Evolutionary conservation across 2,888 invertebrate species (phyloP).

Genomic region (Cheilosia vernalis): DNA sequence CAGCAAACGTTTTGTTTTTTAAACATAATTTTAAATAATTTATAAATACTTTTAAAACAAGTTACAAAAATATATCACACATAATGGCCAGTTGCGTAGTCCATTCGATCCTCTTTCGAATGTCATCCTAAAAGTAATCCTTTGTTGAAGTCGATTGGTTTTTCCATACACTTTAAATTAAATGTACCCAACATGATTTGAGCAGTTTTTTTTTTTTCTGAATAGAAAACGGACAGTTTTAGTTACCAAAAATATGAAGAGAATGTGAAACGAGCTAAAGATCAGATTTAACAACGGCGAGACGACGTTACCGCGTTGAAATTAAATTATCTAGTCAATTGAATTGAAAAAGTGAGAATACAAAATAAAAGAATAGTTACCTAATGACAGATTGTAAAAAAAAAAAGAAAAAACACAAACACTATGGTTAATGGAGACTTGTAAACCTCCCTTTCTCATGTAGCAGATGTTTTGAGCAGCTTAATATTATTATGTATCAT

Average conservation of each 20-base stretch:
- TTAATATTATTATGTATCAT: conserved; percentile 44
- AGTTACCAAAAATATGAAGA: conserved; percentile 61
- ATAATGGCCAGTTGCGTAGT: conserved; percentile 2
- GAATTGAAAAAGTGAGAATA: conserved; percentile 76
- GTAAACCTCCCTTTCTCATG: conserved; percentile 13
- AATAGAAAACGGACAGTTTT: conserved; percentile 26
- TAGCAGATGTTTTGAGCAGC: conserved; percentile 28
- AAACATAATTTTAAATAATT: conserved; percentile 43
- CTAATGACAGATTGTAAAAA: conserved; percentile 58
- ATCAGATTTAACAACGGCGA: conserved; percentile 62
- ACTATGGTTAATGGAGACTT: conserved; percentile 10
- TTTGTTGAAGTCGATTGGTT: background rate
- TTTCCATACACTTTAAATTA: background rate
- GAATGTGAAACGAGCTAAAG: conserved; percentile 58
- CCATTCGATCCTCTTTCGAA: conserved; percentile 16
- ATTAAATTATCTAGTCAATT: conserved; percentile 80
- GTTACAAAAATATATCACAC: conserved; percentile 3
- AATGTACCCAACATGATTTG: background rate
- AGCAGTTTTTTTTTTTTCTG: background rate
- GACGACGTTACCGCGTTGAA: conserved; percentile 47
- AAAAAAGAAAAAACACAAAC: conserved; percentile 18
- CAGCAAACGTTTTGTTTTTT: conserved; percentile 60
- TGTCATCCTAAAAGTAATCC: conserved; percentile 17
- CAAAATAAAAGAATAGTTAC: conserved; percentile 62
- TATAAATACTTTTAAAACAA: conserved; percentile 31